Conservation (phyloP, 2,888 invertebrate species). For the Latrodectus elegans region DNA sequence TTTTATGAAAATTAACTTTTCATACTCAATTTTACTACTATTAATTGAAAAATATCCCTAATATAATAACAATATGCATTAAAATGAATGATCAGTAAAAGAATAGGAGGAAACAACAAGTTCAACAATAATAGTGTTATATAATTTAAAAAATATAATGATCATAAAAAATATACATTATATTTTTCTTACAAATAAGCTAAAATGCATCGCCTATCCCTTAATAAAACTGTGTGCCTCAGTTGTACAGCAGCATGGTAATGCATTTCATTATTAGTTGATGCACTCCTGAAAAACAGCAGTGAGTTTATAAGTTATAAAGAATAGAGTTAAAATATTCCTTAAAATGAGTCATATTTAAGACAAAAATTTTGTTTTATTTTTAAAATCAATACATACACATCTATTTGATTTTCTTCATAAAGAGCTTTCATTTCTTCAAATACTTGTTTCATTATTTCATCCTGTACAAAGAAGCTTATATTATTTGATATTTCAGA, state of each 20-base stretch:
- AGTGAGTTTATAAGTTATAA: neutral
- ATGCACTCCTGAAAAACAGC: conserved; percentile 74
- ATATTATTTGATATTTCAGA: too few species aligned
- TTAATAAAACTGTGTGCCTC: conserved; percentile 88
- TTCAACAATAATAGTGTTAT: neutral
- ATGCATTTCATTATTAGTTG: conserved; percentile 75
- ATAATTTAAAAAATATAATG: neutral
- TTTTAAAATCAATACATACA: conserved; percentile 80
- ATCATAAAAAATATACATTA: neutral
- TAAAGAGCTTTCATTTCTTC: conserved; percentile 90
- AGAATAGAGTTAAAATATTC: neutral
- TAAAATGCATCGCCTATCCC: conserved; percentile 91
- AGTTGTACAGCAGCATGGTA: conserved; percentile 86
- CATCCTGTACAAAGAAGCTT: conserved; percentile 79
- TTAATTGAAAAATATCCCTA: too few species aligned
- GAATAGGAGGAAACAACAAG: too few species aligned
- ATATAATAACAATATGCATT: too few species aligned
- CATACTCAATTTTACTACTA: too few species aligned
- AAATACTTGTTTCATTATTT: conserved; percentile 86
- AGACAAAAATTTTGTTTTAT: neutral
- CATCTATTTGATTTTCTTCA: conserved; percentile 88
- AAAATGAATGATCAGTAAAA: too few species aligned
- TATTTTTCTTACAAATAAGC: conserved; percentile 76
- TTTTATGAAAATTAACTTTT: too few species aligned
- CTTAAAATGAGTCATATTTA: neutral